phyloP scores from a whole-genome alignment of 2,888 invertebrate genomes.

The Hypsopygia costalis region DNA sequence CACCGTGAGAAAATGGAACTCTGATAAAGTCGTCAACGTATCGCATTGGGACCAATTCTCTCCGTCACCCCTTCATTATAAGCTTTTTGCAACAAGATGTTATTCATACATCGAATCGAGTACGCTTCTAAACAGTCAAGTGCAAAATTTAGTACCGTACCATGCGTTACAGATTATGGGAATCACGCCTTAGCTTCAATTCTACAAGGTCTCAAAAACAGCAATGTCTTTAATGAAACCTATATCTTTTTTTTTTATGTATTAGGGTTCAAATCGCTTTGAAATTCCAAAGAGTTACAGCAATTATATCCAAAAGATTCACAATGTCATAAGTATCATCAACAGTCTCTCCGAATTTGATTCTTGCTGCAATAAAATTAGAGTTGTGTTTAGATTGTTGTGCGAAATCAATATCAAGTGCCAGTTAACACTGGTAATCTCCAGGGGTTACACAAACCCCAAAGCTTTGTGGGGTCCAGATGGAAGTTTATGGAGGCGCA shows the following conservation, averaged over 20 bases:
- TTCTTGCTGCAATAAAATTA: slow-evolving; percentile 16
- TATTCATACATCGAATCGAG: slow-evolving; percentile 38
- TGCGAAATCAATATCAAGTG: slow-evolving; percentile 46
- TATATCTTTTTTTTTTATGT: background rate
- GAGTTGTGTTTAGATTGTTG: slow-evolving; percentile 23
- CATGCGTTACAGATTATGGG: slow-evolving; percentile 69
- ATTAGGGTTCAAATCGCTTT: slow-evolving; percentile 25
- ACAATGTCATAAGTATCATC: slow-evolving; percentile 28
- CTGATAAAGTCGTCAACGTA: slow-evolving; percentile 35
- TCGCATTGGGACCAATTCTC: slow-evolving; percentile 25
- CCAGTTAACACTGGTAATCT: slow-evolving; percentile 62
- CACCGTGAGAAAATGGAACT: slow-evolving; percentile 57
- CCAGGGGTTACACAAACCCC: slow-evolving; percentile 55
- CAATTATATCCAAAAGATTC: slow-evolving; percentile 28
- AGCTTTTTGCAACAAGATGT: slow-evolving; percentile 57
- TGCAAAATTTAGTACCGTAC: slow-evolving; percentile 68
- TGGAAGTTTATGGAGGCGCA: slow-evolving; percentile 73
- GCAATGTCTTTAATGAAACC: slow-evolving; percentile 10
- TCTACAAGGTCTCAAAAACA: slow-evolving; percentile 25
- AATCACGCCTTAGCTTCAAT: slow-evolving; percentile 57
- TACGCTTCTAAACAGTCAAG: slow-evolving; percentile 52
- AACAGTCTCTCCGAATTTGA: slow-evolving; percentile 12
- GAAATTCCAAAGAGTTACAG: slow-evolving; percentile 19
- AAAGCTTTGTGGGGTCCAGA: slow-evolving; percentile 68
- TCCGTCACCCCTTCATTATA: slow-evolving; percentile 24